These are phyloP conservation scores for Deroptyus accipitrinus DNA, from an alignment of 2,113 vertebrate species.

Conservation along the genomic window DNA sequence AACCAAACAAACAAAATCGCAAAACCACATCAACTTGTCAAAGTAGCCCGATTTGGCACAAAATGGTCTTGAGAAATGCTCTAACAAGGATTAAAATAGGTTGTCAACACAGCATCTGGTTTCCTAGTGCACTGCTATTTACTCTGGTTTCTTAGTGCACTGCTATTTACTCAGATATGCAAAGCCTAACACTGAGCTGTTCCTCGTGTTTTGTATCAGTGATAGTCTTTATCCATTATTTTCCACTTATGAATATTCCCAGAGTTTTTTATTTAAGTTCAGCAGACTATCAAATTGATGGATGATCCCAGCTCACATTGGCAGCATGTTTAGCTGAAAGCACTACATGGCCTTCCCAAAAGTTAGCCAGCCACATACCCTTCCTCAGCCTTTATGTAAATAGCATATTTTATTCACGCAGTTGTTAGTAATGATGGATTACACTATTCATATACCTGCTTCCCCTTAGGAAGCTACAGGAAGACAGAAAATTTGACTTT, in stretches of 20 bases:
- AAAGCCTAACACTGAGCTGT: neutral
- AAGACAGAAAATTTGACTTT: neutral
- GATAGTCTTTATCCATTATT: neutral
- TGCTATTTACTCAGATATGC: neutral
- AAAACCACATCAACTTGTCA: neutral
- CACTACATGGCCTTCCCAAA: fast-evolving
- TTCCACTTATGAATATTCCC: neutral
- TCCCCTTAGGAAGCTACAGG: neutral
- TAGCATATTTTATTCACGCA: neutral
- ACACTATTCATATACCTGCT: neutral
- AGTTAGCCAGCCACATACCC: neutral
- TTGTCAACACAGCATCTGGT: neutral
- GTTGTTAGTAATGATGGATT: neutral
- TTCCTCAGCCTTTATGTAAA: neutral
- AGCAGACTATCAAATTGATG: neutral
- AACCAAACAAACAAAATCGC: neutral
- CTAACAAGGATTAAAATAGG: neutral
- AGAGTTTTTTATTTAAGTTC: neutral
- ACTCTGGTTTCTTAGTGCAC: neutral
- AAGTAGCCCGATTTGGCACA: neutral
- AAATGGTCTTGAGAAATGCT: neutral
- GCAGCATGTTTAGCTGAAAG: neutral
- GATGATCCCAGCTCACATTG: neutral
- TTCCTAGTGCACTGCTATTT: neutral
- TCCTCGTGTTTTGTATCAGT: neutral